Percentiles rank a stretch among this genome's conserved stretches.
These are phyloP conservation scores for Ricordea florida DNA, from an alignment of 92 coral and sea anemone genomes.

Conservation along the genomic window DNA sequence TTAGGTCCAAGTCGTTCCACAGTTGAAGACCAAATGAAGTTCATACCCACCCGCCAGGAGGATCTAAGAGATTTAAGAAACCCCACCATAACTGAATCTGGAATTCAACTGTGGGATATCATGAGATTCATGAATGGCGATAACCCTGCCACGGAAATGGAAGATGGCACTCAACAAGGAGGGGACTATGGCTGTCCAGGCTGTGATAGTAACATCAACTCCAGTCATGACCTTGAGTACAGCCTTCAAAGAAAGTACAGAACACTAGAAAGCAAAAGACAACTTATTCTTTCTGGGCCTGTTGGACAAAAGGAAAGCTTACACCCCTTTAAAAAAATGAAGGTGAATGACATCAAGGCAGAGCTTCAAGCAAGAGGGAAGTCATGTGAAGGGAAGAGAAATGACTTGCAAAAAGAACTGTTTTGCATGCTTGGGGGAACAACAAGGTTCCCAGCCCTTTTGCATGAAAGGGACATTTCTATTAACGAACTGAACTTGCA, in stretches of 20 bases:
- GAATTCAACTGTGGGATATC: slow-evolving; percentile 4
- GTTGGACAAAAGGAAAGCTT: slow-evolving; percentile 13
- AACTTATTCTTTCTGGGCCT: slow-evolving; percentile 14
- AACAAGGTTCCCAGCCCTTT: slow-evolving; percentile 51
- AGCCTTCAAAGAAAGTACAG: slow-evolving; percentile 9
- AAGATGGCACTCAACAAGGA: slow-evolving; percentile 54
- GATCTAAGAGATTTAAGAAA: slow-evolving; percentile 18
- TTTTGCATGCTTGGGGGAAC: slow-evolving; percentile 26
- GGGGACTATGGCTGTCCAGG: slow-evolving; percentile 55
- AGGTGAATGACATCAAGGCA: slow-evolving; percentile 22
- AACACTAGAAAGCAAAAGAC: slow-evolving; percentile 9
- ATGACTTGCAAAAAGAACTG: slow-evolving; percentile 2
- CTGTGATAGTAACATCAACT: slow-evolving; percentile 15
- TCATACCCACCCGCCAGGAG: slow-evolving; percentile 39
- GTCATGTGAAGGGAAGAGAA: slow-evolving; percentile 12
- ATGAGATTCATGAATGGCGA: slow-evolving; percentile 60
- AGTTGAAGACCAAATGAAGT: slow-evolving; percentile 51
- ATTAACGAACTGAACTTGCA: slow-evolving; percentile 26
- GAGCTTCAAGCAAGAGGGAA: slow-evolving; percentile 23
- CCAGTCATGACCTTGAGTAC: slow-evolving; percentile 30
- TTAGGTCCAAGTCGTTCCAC: slow-evolving; percentile 37
- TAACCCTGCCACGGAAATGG: slow-evolving; percentile 36
- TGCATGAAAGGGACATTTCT: slow-evolving; percentile 4
- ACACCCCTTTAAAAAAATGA: slow-evolving; percentile 39
- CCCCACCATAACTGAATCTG: slow-evolving; percentile 9